Conservation (phyloP, 2,888 invertebrate genomes). For the Rosalia funebris region DNA sequence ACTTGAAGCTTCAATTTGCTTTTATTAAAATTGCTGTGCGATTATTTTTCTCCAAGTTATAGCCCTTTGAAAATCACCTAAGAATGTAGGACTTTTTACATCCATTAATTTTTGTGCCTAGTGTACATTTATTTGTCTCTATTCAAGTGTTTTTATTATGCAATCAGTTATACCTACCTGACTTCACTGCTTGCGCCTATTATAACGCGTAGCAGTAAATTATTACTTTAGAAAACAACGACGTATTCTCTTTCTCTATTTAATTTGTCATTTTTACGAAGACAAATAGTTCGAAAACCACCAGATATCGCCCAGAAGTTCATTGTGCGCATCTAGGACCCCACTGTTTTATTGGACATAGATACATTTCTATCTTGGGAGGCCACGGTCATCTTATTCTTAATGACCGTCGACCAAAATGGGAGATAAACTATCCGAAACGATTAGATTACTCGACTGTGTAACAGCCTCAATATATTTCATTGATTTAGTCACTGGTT, state of each 20-base stretch:
- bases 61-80: too few relatives aligned
- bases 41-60: too few relatives aligned
- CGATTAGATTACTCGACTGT: not conserved
- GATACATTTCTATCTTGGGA: slow-evolving; percentile 30
- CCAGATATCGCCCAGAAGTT: slow-evolving; percentile 18
- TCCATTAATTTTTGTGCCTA: too few relatives aligned
- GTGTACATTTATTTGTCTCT: too few relatives aligned
- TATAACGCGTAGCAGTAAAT: too few relatives aligned
- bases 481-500: not conserved
- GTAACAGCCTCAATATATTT: slow-evolving; percentile 2
- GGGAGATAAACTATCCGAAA: slow-evolving; percentile 9
- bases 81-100: too few relatives aligned
- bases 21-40: too few relatives aligned
- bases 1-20: too few relatives aligned
- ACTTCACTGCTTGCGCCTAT: too few relatives aligned
- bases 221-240: not conserved
- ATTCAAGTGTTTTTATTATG: too few relatives aligned
- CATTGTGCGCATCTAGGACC: slow-evolving; percentile 19
- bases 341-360: slow-evolving; percentile 28
- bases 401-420: slow-evolving; percentile 18
- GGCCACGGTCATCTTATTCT: slow-evolving; percentile 21
- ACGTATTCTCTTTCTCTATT: slow-evolving; percentile 1
- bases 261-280: slow-evolving; percentile 26
- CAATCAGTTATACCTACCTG: too few relatives aligned
- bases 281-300: slow-evolving; percentile 26